These are phyloP conservation scores for Hydroisotoma schaefferi DNA, from an alignment of 2,888 invertebrate genomes.

Conservation along the genomic window DNA sequence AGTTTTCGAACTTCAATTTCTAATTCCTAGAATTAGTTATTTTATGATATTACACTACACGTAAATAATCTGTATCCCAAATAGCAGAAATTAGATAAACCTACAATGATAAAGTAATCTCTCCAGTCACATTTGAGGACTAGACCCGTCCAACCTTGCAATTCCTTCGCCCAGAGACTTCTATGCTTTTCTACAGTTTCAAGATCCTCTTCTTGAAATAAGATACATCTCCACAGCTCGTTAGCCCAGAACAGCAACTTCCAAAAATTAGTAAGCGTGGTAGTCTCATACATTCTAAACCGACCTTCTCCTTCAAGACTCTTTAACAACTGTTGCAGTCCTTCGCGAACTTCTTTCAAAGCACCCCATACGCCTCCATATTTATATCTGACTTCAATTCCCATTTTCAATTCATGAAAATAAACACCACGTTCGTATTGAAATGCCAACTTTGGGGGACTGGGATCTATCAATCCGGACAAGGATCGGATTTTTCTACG, in stretches of 20 bases:
- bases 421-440: not conserved
- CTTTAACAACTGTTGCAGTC: constrained; percentile 7
- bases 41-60: not conserved
- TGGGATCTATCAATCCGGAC: not conserved
- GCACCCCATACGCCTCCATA: constrained; percentile 18
- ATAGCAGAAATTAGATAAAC: not conserved
- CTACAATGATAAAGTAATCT: constrained; percentile 17
- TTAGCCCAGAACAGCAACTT: constrained; percentile 14
- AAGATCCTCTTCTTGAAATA: constrained; percentile 21
- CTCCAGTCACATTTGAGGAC: constrained; percentile 27
- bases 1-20: constrained; percentile 18
- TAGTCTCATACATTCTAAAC: constrained; percentile 20
- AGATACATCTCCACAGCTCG: constrained; percentile 20
- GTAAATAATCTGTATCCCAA: not conserved
- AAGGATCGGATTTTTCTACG: not conserved
- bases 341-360: constrained; percentile 8
- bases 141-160: constrained; percentile 25
- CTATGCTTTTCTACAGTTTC: constrained; percentile 1
- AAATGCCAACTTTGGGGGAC: not conserved
- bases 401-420: not conserved
- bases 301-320: constrained; percentile 7
- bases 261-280: constrained; percentile 14
- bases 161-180: constrained; percentile 10
- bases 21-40: constrained; percentile 12
- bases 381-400: constrained; percentile 9